Evolutionary conservation across 2,113 vertebrate genomes (phyloP), one percentile per base, ranked within the genome.

Genomic region (Prolemur simus): DNA sequence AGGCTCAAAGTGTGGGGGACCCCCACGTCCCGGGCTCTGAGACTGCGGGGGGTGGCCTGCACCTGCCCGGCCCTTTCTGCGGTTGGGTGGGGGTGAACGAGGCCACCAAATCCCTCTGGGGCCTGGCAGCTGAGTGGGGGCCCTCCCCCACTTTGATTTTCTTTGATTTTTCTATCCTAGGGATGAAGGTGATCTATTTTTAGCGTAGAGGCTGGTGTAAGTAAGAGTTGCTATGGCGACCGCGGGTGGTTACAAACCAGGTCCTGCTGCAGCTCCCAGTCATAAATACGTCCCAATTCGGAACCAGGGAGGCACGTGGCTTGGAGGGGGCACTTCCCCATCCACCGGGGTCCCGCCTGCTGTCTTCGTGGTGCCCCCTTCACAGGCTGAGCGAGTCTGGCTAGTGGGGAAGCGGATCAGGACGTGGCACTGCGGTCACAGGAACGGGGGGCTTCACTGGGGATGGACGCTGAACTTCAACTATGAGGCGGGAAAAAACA

Each of bases 161-260:
- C 96, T 88, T 95, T 81, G 95, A 91, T 97, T 98, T 87, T 95
- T 82, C 95, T 95, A 49, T 85, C 93, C 94, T 42, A 64, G 96
- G 97, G 98, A 98, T 97, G 98, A 98, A 98, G 98, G 98, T 98
- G 98, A 98, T 98, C 97, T 99, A 99, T 99, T 98, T 99, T 99
- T 99, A 98, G 98, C 47, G 66, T 23, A 37, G 85, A 96, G 74
- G 68, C 95, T 98, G 96, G 92, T 97, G 71, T 92, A 82, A 98
- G 97, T 88, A 95, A 96, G 97, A 91, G 98, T 98, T 98, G 98
- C 98, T 98, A 99, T 98, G 98, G 98, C 52, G 96, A 99, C 98
- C 90, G 96, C 81, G 97, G 96, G 97, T 97, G 97, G 97, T 98
- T 97, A 98, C 97, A 97, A 98, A 98, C 97, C 42, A 34, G 97